phyloP scores from a whole-genome alignment of 2,888 invertebrate genomes.

The Pinctada fucata region DNA sequence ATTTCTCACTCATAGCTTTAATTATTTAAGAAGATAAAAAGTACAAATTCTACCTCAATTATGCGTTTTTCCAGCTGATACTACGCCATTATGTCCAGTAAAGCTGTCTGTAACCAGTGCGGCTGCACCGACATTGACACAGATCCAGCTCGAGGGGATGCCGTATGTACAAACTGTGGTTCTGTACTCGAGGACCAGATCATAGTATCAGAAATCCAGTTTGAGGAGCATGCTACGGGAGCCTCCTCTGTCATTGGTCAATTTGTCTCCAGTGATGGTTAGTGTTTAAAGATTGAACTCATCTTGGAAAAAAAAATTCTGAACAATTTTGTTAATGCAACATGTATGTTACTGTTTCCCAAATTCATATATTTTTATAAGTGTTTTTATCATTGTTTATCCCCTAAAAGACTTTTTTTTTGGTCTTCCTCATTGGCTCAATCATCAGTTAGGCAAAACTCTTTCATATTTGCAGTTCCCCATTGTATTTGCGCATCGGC shows the following conservation, averaged over 20 bases:
- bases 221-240: constrained; percentile 94
- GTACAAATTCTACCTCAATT: too few species aligned
- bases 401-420: too few species aligned
- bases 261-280: constrained; percentile 93
- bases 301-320: not conserved
- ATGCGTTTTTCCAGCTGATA: too few species aligned
- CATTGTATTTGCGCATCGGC: too few species aligned
- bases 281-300: constrained; percentile 64
- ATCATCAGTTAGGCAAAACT: too few species aligned
- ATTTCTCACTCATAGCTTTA: too few species aligned
- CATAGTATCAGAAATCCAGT: constrained; percentile 97
- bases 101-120: constrained; percentile 77
- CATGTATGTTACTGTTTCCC: not conserved
- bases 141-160: constrained; percentile 95
- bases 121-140: constrained; percentile 90
- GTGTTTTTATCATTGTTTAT: too few species aligned
- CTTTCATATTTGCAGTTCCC: too few species aligned
- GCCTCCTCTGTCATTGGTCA: constrained; percentile 93
- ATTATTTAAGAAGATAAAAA: too few species aligned
- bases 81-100: constrained; percentile 57
- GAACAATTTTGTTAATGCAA: not conserved
- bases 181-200: constrained; percentile 96
- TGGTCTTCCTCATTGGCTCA: too few species aligned
- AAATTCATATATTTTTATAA: too few species aligned
- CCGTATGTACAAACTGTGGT: constrained; percentile 97